Evolutionary conservation across 23 tunicate species (phyloP).

Genomic region (Clavelina lepadiformis): DNA sequence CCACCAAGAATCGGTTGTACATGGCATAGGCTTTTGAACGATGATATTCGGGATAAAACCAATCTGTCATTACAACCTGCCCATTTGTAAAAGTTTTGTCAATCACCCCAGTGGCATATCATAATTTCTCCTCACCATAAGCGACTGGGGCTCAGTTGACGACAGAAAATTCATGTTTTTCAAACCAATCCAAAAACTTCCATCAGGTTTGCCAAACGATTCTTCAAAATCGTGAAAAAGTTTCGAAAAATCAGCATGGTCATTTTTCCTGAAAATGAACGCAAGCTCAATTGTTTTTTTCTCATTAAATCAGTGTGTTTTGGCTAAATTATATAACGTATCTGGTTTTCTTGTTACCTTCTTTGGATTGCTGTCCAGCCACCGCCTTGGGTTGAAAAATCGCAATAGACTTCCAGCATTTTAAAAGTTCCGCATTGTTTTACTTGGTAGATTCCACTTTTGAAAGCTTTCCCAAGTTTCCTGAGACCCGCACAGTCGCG

Average conservation of each 20-base stretch:
- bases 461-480: background rate
- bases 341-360: no score
- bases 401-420: conserved; percentile 7
- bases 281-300: no score
- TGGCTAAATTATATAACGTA: no score
- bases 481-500: conserved; percentile 11
- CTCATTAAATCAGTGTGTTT: no score
- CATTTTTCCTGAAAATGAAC: no score
- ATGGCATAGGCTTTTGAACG: conserved; percentile 18
- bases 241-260: background rate
- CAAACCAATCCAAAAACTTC: conserved; percentile 61
- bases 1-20: conserved; percentile 39
- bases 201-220: conserved; percentile 25
- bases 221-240: conserved; percentile 13
- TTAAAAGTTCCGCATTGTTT: background rate
- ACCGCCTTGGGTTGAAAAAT: conserved; percentile 8
- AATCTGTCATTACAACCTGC: conserved; percentile 46
- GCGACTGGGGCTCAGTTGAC: conserved; percentile 19
- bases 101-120: background rate
- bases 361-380: conserved; percentile 36
- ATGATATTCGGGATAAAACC: conserved; percentile 38
- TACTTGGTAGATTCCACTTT: conserved; percentile 4
- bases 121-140: conserved; percentile 20
- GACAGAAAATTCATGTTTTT: conserved; percentile 19
- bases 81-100: background rate